phyloP scores from a whole-genome alignment of 2,888 invertebrate species.

The Alentia gelatinosa region DNA sequence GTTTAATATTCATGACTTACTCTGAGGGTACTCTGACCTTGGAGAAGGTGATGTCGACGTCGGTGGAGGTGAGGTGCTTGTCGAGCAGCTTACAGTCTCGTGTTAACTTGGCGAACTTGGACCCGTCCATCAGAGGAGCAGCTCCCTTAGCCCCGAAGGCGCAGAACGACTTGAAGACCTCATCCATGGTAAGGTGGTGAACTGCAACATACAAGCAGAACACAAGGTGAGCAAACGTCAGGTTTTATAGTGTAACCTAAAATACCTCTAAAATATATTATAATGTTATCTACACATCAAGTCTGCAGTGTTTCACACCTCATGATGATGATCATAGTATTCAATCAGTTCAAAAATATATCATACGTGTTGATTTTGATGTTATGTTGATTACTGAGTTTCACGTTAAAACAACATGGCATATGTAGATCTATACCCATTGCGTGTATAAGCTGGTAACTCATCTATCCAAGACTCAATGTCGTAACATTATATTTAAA shows the following conservation, averaged over 20 bases:
- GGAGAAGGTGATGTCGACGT: slow-evolving; percentile 67
- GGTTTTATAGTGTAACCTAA: too few species aligned
- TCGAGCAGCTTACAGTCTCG: slow-evolving; percentile 65
- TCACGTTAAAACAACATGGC: too few species aligned
- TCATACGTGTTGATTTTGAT: too few species aligned
- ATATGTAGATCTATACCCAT: too few species aligned
- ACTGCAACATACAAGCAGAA: too few species aligned
- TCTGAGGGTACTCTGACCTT: slow-evolving; percentile 66
- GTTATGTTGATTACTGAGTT: too few species aligned
- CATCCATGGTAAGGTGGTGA: slow-evolving; percentile 57
- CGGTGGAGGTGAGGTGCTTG: slow-evolving; percentile 66
- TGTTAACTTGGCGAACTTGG: slow-evolving; percentile 65
- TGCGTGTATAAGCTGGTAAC: neutral
- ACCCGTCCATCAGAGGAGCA: slow-evolving; percentile 62
- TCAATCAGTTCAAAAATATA: too few species aligned
- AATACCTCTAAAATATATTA: neutral
- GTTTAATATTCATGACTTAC: too few species aligned
- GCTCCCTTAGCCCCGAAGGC: slow-evolving; percentile 65
- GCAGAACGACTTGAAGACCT: slow-evolving; percentile 67
- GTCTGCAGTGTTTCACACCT: too few species aligned
- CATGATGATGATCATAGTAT: too few species aligned
- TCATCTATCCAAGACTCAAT: neutral
- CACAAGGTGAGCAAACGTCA: too few species aligned
- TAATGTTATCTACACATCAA: neutral
- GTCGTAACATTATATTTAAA: neutral